phyloP scores from a whole-genome alignment of 2,888 invertebrate genomes.

The Pammene aurita region DNA sequence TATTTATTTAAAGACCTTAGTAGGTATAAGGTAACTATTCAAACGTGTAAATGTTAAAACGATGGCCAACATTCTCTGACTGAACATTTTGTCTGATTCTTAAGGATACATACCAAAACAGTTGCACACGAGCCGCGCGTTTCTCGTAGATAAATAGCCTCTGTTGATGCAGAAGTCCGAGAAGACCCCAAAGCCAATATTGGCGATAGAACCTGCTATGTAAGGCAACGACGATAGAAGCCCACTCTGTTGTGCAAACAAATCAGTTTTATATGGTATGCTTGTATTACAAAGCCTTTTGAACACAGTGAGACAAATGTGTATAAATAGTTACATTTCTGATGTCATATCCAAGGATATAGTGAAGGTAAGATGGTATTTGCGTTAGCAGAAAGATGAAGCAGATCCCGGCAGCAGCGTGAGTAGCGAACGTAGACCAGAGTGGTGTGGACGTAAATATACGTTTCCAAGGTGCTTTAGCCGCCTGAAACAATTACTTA shows the following conservation, averaged over 20 bases:
- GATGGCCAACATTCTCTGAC: too few species aligned
- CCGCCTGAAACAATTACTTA: constrained; percentile 42
- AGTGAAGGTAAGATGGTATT: constrained; percentile 82
- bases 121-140: constrained; percentile 73
- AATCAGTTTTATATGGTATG: too few species aligned
- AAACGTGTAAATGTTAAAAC: too few species aligned
- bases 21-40: too few species aligned
- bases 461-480: constrained; percentile 75
- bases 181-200: constrained; percentile 81
- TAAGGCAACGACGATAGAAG: constrained; percentile 85
- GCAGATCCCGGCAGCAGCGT: constrained; percentile 82
- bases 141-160: constrained; percentile 56
- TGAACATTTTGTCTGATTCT: too few species aligned
- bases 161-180: constrained; percentile 78
- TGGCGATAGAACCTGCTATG: constrained; percentile 77
- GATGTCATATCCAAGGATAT: constrained; percentile 69
- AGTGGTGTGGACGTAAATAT: constrained; percentile 75
- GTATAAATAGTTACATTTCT: constrained; percentile 51
- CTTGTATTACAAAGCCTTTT: too few species aligned
- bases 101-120: constrained; percentile 63
- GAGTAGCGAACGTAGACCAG: constrained; percentile 82
- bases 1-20: too few species aligned
- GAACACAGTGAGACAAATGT: too few species aligned
- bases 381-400: constrained; percentile 84
- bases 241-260: constrained; percentile 82